Evolutionary conservation across 2,888 invertebrate genomes (phyloP).

Genomic region (Tipula lateralis): DNA sequence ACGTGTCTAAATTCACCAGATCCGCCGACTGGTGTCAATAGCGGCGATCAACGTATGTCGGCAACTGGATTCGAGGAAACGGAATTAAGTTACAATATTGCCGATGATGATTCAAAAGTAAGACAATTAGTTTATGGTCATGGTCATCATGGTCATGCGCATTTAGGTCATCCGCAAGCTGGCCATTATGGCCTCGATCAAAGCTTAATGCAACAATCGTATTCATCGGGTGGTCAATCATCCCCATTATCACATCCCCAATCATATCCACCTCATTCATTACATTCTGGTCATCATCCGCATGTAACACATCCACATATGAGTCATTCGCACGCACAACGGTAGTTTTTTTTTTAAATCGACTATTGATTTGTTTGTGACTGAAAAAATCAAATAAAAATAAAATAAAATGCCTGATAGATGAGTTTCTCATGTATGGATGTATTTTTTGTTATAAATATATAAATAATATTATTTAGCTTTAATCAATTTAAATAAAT

Average conservation of each 20-base stretch:
- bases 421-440: slow-evolving; percentile 25
- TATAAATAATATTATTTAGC: background rate
- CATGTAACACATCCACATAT: slow-evolving; percentile 68
- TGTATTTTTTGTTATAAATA: slow-evolving; percentile 26
- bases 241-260: slow-evolving; percentile 61
- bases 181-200: slow-evolving; percentile 64
- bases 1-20: slow-evolving; percentile 97
- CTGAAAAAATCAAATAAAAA: background rate
- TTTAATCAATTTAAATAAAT: background rate
- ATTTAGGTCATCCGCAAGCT: slow-evolving; percentile 60
- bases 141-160: slow-evolving; percentile 66
- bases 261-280: slow-evolving; percentile 48
- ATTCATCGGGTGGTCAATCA: slow-evolving; percentile 53
- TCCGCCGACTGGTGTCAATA: slow-evolving; percentile 64
- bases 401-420: slow-evolving; percentile 6
- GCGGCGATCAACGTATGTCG: slow-evolving; percentile 93
- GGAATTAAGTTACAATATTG: slow-evolving; percentile 93
- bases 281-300: slow-evolving; percentile 53
- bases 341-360: slow-evolving; percentile 55
- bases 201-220: slow-evolving; percentile 65
- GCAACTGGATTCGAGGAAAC: slow-evolving; percentile 98
- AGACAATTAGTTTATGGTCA: slow-evolving; percentile 87
- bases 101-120: slow-evolving; percentile 95
- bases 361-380: background rate
- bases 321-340: slow-evolving; percentile 72